A percentile compares a stretch with the other conserved stretches of the same genome.
phyloP scores from a whole-genome alignment of 2,888 invertebrate species.

The Orthosia incerta region DNA sequence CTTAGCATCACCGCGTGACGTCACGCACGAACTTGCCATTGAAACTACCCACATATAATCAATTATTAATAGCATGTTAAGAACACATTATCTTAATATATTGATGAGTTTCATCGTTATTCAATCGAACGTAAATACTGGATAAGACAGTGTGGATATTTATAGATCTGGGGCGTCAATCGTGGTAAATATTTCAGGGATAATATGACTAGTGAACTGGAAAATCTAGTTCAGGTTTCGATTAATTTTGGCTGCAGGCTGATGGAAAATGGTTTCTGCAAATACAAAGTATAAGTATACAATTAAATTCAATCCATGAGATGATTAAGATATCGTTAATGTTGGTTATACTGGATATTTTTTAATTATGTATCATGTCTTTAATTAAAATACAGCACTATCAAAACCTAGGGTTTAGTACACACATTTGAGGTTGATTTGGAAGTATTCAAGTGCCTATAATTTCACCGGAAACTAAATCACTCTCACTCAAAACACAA shows the following conservation, averaged over 20 bases:
- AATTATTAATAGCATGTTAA: slow-evolving; percentile 49
- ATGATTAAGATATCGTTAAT: too few relatives aligned
- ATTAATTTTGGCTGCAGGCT: slow-evolving; percentile 7
- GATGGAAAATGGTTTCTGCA: not conserved
- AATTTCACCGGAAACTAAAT: too few relatives aligned
- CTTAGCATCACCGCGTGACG: slow-evolving; percentile 40
- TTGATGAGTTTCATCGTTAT: slow-evolving; percentile 51
- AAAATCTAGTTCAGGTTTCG: slow-evolving; percentile 30
- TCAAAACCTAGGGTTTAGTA: not conserved
- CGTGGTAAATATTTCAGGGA: slow-evolving; percentile 21
- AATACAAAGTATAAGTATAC: not conserved
- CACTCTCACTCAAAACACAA: not conserved
- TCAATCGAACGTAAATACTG: slow-evolving; percentile 52
- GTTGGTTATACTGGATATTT: too few relatives aligned
- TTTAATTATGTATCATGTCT: too few relatives aligned
- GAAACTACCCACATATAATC: slow-evolving; percentile 41
- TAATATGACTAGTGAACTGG: slow-evolving; percentile 10
- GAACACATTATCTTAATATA: slow-evolving; percentile 59
- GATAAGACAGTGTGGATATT: slow-evolving; percentile 37
- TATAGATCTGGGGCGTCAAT: slow-evolving; percentile 35
- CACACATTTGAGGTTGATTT: not conserved
- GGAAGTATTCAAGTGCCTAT: not conserved
- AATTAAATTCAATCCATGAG: too few relatives aligned
- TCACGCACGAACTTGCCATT: slow-evolving; percentile 43
- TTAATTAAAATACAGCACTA: too few relatives aligned